Evolutionary conservation across 2,888 invertebrate species (phyloP), one percentile per base, ranked within the genome.

Genomic region (Pomacea canaliculata): DNA sequence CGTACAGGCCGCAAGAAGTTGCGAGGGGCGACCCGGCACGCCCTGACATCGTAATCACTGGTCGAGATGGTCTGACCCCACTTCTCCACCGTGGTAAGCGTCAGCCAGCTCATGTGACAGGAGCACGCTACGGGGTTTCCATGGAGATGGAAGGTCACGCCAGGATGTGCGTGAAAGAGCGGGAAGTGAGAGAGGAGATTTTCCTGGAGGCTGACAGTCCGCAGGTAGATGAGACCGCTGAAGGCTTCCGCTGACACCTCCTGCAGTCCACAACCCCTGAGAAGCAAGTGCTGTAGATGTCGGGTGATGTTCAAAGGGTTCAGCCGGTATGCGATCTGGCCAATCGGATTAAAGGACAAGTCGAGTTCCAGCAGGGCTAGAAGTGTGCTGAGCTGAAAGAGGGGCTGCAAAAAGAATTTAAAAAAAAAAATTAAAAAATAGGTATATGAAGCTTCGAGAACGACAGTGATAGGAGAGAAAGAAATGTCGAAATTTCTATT

Each of bases 21-120:
- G 1, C 72, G 66, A 7, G 78, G 75, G 1, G 63, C n/a, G 56
- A 67, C 67, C 10, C 62, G 10, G 51, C 76, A 77, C 18, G 27
- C 16, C 19, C 13, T 71, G 59, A 76, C 68, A 71, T 68, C 68
- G 27, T 76, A 76, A 62, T 76, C 67, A 19, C 66, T 65, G 19
- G 76, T 72, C 37, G 72, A 65, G 65, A 77, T 65, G 12, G 62
- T 62, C 51, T 69, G 23, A 12, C 27, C 59, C 16, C 46, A 63
- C 18, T 69, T 62, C 8, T 23, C n/a, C 37, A 71, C 72, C 19
- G 67, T 19, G 46, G 49, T 49, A 18, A 51, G 46, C 46, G 68
- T 63, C 10, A 77, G 65, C 76, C 76, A 77, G 69, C 59, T 51
- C 73, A 77, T 19, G 68, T 73, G 69, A 37, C 76, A 77, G n/a